Conservation (phyloP, 2,113 vertebrate species). For the Halichoerus grypus region DNA sequence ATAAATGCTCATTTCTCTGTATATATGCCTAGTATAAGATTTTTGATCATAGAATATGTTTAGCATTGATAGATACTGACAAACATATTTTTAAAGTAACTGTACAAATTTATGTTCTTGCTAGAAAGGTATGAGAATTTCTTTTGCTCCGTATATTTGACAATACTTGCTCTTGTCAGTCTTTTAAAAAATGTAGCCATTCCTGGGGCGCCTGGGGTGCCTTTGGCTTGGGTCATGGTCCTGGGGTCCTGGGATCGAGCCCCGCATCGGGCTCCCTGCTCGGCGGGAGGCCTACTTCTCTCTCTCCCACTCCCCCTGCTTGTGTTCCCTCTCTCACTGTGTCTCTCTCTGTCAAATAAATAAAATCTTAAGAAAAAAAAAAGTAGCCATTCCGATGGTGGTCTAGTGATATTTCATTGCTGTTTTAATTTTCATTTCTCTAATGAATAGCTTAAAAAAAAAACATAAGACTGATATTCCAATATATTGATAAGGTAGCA, state of each 20-base stretch:
- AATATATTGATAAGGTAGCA: neutral
- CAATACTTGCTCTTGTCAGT: neutral
- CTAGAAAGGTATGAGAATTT: neutral
- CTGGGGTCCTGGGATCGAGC: no score
- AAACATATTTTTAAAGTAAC: conserved; percentile 5
- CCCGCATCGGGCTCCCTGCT: no score
- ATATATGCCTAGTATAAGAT: neutral
- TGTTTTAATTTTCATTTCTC: neutral
- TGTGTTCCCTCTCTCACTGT: no score
- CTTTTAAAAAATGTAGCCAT: neutral
- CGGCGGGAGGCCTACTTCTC: no score
- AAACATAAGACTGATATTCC: neutral
- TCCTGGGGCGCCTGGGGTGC: no score
- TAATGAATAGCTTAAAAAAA: neutral
- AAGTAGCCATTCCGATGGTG: neutral
- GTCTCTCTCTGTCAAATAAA: no score
- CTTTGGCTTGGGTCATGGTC: no score
- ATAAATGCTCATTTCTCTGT: neutral
- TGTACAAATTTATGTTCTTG: neutral
- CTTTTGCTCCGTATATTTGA: neutral
- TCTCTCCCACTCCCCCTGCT: no score
- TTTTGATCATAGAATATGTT: neutral
- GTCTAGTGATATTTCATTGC: neutral
- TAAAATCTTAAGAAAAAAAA: neutral
- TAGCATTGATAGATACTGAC: neutral